Evolutionary conservation across 2,113 vertebrate genomes (phyloP).

Genomic region (Opisthocomus hoazin): DNA sequence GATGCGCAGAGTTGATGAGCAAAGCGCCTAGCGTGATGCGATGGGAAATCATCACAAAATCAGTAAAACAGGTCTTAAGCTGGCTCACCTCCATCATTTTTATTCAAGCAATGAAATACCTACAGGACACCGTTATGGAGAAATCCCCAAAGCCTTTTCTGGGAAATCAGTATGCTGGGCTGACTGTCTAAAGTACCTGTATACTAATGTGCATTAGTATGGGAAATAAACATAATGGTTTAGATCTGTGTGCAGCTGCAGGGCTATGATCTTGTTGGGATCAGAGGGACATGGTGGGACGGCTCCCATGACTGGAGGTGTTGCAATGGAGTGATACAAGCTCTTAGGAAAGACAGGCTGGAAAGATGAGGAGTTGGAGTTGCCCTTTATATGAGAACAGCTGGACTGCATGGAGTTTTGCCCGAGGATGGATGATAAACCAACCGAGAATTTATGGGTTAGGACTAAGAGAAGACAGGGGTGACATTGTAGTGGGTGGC

Average conservation of each 20-base stretch:
- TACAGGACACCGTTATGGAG: background rate
- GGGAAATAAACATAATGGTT: background rate
- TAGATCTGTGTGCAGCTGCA: background rate
- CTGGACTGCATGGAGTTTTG: background rate
- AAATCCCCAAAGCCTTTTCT: background rate
- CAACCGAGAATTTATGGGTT: background rate
- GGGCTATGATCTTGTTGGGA: background rate
- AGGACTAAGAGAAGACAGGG: background rate
- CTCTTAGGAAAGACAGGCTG: background rate
- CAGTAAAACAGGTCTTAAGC: background rate
- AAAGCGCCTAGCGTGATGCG: background rate
- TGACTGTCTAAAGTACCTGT: background rate
- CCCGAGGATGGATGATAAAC: background rate
- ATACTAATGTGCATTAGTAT: background rate
- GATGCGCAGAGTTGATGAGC: background rate
- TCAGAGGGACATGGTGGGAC: background rate
- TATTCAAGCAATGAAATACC: background rate
- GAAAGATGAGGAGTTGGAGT: background rate
- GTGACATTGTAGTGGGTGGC: background rate
- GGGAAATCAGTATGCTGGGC: background rate
- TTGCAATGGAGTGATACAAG: background rate
- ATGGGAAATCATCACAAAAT: background rate
- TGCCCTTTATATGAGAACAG: background rate
- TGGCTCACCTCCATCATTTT: rapidly evolving
- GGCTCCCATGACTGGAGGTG: background rate